Evolutionary conservation across 2,888 invertebrate genomes (phyloP), one percentile per base, ranked within the genome.

Genomic region (Cynaeus angustus): DNA sequence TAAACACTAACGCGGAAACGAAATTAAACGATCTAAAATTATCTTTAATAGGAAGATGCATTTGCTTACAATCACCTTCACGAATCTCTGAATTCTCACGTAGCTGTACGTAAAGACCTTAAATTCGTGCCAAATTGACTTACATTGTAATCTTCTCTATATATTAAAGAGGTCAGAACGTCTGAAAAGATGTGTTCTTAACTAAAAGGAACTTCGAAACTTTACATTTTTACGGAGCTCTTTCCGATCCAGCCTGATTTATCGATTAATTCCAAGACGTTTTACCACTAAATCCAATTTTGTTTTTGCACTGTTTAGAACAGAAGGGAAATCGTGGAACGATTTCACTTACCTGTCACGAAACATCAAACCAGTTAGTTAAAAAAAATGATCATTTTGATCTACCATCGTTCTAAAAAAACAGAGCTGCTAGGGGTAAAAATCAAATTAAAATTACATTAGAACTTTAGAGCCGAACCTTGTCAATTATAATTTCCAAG

Each of bases 61-160:
- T 59, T 53, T 61, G 53, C 61, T 43, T 52, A 46, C 62, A 68
- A 68, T 68, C 61, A 53, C 33, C 59, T 61, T 53, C 12, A 12
- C 45, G 37, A 53, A 67, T 67, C 67, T 61, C 53, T 43, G 53
- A 45, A 67, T 67, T 67, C 67, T 67, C 67, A 67, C 67, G 68
- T 68, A 67, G 52, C 59, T 53, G 50, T 59, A 59, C 59, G 48
- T 58, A 68, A 68, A 53, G 46, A 72, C 66, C 66, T 62, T 65
- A 70, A 70, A 70, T 68, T 66, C 53, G 50, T 61, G 65, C 67
- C 62, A 70, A 73, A 73, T 71, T 72, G 62, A 72, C 68, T 72
- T 66, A 72, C 73, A 64, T 71, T 71, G 73, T 71, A 73, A 71
- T 71, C 69, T 62, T 67, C 65, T 68, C 66, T 61, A 70, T 71